phyloP scores from a whole-genome alignment of 2,888 invertebrate species.

The Andrena chrysosceles region DNA sequence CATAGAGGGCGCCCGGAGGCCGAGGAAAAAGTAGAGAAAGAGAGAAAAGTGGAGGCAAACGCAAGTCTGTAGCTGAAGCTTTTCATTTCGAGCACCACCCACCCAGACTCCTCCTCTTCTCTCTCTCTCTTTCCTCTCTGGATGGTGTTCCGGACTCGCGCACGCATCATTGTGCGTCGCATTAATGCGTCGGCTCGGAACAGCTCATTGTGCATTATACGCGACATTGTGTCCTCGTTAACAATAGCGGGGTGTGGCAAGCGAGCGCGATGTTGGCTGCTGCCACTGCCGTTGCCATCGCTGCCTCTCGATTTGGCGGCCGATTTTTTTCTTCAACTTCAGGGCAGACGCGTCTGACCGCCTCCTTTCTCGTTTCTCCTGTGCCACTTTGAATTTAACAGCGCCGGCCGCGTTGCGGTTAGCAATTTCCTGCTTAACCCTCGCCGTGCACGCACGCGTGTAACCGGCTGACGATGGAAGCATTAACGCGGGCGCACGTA shows the following conservation, averaged over 20 bases:
- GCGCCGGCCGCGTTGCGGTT: constrained; percentile 46
- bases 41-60: background rate
- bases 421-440: constrained; percentile 38
- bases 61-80: constrained; percentile 12
- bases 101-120: constrained; percentile 11
- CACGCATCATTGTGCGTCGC: constrained; percentile 64
- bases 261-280: constrained; percentile 3
- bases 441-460: background rate
- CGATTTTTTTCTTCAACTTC: constrained; percentile 61
- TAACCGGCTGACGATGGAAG: constrained; percentile 12
- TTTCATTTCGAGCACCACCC: constrained; percentile 34
- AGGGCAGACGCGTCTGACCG: constrained; percentile 51
- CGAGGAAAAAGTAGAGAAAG: background rate
- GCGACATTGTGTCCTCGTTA: constrained; percentile 73
- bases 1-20: background rate
- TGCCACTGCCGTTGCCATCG: background rate
- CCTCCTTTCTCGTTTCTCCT: constrained; percentile 42
- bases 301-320: constrained; percentile 61
- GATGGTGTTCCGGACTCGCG: constrained; percentile 36
- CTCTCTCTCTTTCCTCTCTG: background rate
- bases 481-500: background rate
- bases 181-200: constrained; percentile 67
- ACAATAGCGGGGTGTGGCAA: constrained; percentile 74
- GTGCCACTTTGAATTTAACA: constrained; percentile 37
- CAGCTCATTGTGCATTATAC: constrained; percentile 75